These are phyloP conservation scores for Spisula subtruncata DNA, from an alignment of 2,888 invertebrate species.

Conservation along the genomic window DNA sequence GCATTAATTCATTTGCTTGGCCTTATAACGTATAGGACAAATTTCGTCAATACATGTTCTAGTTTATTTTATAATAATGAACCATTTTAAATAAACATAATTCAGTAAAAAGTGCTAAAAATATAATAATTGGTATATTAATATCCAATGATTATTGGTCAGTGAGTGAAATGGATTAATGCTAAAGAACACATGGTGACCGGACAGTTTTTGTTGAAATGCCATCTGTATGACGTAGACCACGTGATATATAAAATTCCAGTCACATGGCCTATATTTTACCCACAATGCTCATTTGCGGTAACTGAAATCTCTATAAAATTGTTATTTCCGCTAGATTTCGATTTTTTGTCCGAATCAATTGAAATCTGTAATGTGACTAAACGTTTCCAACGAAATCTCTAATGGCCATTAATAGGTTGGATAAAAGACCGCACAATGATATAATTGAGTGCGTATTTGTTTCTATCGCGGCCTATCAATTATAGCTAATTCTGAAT, in stretches of 20 bases:
- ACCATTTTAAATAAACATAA: not conserved
- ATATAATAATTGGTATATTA: not conserved
- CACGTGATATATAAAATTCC: not conserved
- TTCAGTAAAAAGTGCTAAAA: no score
- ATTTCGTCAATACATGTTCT: not conserved
- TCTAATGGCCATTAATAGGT: slow-evolving; percentile 36
- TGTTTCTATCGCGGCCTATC: slow-evolving; percentile 40
- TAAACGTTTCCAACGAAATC: slow-evolving; percentile 34
- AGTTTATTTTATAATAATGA: not conserved
- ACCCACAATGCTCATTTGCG: slow-evolving; percentile 5
- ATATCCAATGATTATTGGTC: not conserved
- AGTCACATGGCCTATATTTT: slow-evolving; percentile 8
- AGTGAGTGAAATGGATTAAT: not conserved
- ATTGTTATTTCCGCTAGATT: not conserved
- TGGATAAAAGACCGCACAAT: slow-evolving; percentile 26
- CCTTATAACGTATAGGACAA: no score
- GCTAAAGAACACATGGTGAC: not conserved
- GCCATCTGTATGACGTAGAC: not conserved
- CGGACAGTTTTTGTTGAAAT: not conserved
- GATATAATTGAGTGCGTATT: slow-evolving; percentile 20
- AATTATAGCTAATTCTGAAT: slow-evolving; percentile 40
- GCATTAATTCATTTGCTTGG: no score
- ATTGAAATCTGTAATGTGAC: slow-evolving; percentile 27
- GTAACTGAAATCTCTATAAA: slow-evolving; percentile 14
- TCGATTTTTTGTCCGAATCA: slow-evolving; percentile 17